phyloP scores from a whole-genome alignment of 2,888 invertebrate species.

The Emesis russula region DNA sequence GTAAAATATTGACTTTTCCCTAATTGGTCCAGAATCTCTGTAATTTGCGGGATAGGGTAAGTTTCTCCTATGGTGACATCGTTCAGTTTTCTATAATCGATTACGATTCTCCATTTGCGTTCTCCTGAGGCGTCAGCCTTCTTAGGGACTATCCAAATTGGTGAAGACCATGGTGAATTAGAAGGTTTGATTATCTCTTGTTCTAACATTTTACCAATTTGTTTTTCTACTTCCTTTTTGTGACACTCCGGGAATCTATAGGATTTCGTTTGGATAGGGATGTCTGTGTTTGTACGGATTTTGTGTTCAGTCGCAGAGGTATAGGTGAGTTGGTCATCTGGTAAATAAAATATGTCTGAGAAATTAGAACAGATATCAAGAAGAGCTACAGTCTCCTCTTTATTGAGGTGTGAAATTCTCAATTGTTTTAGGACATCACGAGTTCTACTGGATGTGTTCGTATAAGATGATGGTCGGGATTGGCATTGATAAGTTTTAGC shows the following conservation, averaged over 20 bases:
- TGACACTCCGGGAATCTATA: conserved; percentile 3
- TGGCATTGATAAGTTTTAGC: not conserved
- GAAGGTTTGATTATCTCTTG: not conserved
- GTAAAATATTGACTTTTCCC: conserved; percentile 56
- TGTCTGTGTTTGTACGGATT: not conserved
- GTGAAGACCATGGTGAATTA: not conserved
- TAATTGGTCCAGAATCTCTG: conserved; percentile 30
- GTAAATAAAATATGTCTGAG: not conserved
- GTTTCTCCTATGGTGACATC: conserved; percentile 27
- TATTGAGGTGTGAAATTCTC: not conserved
- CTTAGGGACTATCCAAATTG: not conserved
- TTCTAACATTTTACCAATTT: not conserved
- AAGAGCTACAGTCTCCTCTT: not conserved
- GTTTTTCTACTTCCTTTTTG: not conserved
- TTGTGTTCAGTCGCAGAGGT: not conserved
- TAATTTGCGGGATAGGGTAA: conserved; percentile 22
- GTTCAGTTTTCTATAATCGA: not conserved
- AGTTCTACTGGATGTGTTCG: not conserved
- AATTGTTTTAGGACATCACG: not conserved
- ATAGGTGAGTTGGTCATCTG: not conserved
- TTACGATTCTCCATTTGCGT: not conserved
- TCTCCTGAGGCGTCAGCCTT: not conserved
- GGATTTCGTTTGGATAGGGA: not conserved
- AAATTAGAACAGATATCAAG: not conserved
- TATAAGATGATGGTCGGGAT: not conserved